These are phyloP conservation scores for Melipona quadrifasciata DNA, from an alignment of 1,140 invertebrate species.

Conservation along the genomic window DNA sequence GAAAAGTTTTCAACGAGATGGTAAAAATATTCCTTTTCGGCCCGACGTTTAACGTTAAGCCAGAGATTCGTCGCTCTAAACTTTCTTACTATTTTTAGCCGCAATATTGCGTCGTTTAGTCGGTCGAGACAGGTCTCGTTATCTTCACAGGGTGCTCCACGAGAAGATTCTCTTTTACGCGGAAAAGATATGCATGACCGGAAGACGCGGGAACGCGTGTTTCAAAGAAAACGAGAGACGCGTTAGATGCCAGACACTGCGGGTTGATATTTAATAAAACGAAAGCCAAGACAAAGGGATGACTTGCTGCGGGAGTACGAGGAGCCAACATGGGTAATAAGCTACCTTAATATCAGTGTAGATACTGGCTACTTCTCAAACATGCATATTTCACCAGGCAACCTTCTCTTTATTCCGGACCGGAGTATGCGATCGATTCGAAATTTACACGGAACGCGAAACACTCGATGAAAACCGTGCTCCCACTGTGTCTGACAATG, in stretches of 20 bases:
- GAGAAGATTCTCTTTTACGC: not conserved
- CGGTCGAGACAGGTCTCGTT: not conserved
- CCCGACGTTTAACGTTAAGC: not conserved
- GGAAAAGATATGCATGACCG: not conserved
- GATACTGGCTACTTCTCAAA: not conserved
- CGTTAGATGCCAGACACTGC: not conserved
- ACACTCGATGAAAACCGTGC: not conserved
- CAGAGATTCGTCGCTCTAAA: too few species aligned
- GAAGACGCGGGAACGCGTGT: not conserved
- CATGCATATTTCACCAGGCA: not conserved
- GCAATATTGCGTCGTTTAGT: not conserved
- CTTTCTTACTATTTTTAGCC: not conserved
- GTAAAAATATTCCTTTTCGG: too few species aligned
- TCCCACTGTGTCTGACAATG: not conserved
- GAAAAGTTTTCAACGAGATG: not conserved
- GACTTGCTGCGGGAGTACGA: slow-evolving; percentile 2
- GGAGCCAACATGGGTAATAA: slow-evolving; percentile 3
- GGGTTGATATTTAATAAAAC: slow-evolving; percentile 28
- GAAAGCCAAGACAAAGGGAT: slow-evolving; percentile 26
- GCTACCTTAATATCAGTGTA: not conserved
- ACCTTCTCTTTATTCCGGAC: not conserved
- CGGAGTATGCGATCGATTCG: not conserved
- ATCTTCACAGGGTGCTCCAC: not conserved
- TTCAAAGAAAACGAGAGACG: not conserved
- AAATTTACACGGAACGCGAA: not conserved